Percentiles rank a stretch among this genome's conserved stretches.
These are phyloP conservation scores for Metaphire vulgaris DNA, from an alignment of 1,140 invertebrate species.

Conservation along the genomic window DNA sequence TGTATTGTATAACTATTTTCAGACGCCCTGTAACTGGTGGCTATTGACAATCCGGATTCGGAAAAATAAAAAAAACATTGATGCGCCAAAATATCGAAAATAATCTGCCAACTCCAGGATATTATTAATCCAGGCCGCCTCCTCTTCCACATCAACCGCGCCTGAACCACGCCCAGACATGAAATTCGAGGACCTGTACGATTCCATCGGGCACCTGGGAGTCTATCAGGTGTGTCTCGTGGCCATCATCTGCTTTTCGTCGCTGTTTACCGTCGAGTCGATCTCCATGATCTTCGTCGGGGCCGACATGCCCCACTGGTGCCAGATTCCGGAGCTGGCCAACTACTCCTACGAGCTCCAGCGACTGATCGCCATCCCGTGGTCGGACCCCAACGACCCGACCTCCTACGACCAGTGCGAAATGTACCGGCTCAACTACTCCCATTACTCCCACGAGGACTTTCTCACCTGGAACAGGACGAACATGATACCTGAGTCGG, in stretches of 20 bases:
- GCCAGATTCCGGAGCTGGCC: not conserved
- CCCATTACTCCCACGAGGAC: not conserved
- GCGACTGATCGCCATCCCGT: not conserved
- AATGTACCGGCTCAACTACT: not conserved
- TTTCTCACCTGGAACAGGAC: slow-evolving; percentile 19
- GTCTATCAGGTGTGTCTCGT: not conserved
- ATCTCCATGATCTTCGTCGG: slow-evolving; percentile 1
- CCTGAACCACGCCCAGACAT: not conserved
- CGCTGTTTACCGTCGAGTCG: not conserved
- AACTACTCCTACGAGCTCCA: not conserved
- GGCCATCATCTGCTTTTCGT: not conserved
- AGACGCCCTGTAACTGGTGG: too few relatives aligned
- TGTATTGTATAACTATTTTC: too few relatives aligned
- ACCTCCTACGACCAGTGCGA: not conserved
- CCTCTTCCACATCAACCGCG: too few relatives aligned
- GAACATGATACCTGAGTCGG: not conserved
- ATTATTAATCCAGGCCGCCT: too few relatives aligned
- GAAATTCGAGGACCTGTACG: not conserved
- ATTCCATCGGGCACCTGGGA: not conserved
- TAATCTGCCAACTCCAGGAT: too few relatives aligned
- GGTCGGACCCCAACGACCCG: not conserved
- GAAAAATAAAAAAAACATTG: too few relatives aligned
- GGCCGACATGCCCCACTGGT: slow-evolving; percentile 4
- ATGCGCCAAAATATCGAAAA: too few relatives aligned
- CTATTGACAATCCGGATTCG: too few relatives aligned